A percentile compares a stretch with the other conserved stretches of the same genome.
Conservation (phyloP, 1,140 invertebrate genomes). For the Leptinotarsa defecta region DNA sequence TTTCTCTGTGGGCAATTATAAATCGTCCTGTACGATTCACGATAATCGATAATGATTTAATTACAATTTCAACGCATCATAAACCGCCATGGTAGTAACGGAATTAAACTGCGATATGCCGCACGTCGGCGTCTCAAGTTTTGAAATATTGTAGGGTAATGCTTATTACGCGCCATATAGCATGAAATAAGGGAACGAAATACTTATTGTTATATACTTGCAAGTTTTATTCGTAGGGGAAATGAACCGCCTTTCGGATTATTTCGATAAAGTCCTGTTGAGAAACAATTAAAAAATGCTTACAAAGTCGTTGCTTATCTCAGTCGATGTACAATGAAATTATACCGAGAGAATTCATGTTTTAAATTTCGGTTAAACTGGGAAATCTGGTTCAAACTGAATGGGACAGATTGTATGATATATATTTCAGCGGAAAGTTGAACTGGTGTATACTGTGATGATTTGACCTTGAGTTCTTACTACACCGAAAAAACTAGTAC, state of each 20-base stretch:
- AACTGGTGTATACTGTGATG: no score
- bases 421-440: no score
- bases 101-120: not conserved
- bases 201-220: slow-evolving; percentile 9
- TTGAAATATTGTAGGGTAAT: slow-evolving; percentile 37
- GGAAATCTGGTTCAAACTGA: not conserved
- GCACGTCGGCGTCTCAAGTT: slow-evolving; percentile 22
- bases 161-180: slow-evolving; percentile 42
- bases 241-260: not conserved
- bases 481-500: no score
- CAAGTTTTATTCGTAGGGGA: not conserved
- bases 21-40: no score
- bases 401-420: no score
- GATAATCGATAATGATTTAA: not conserved
- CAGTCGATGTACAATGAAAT: not conserved
- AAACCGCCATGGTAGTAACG: not conserved
- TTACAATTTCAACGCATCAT: not conserved
- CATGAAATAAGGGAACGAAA: slow-evolving; percentile 35
- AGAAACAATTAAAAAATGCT: slow-evolving; percentile 11
- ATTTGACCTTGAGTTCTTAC: no score
- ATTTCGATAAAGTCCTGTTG: not conserved
- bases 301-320: not conserved
- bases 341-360: not conserved
- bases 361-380: not conserved
- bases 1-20: no score